phyloP scores from a whole-genome alignment of 2,888 invertebrate species.

The Incurvaria masculella region DNA sequence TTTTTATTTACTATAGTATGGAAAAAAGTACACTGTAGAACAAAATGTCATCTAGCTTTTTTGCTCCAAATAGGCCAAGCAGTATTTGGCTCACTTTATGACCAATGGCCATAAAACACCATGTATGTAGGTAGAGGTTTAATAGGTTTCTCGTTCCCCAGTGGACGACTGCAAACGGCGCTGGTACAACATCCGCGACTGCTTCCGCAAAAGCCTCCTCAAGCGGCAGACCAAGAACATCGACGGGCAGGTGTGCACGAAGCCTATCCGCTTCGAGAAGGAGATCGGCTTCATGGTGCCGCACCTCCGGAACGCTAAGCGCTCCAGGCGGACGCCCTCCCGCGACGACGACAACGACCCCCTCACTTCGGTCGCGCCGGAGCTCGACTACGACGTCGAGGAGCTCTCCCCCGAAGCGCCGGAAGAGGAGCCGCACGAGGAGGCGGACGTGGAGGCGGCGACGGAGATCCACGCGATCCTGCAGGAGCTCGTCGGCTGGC shows the following conservation, averaged over 20 bases:
- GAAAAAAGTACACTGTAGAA: too few species aligned
- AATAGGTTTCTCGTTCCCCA: neutral
- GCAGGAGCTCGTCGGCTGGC: neutral
- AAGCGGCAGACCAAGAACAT: neutral
- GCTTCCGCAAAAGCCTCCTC: neutral
- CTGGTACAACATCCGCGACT: neutral
- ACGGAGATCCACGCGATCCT: neutral
- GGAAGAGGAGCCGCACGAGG: neutral
- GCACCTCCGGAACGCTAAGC: neutral
- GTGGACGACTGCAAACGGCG: neutral
- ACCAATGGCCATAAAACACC: too few species aligned
- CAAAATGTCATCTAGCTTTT: too few species aligned
- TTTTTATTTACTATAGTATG: too few species aligned
- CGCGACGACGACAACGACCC: neutral
- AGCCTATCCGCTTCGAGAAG: neutral
- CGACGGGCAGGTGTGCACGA: neutral
- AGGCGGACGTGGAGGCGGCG: neutral
- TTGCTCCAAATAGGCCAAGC: too few species aligned
- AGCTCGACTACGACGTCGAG: neutral
- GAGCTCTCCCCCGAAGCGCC: neutral
- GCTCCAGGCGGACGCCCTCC: neutral
- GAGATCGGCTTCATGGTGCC: neutral
- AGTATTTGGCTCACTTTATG: too few species aligned
- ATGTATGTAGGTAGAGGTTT: too few species aligned
- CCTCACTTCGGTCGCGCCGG: neutral